These are phyloP conservation scores for Acronicta aceris DNA, from an alignment of 2,888 invertebrate species.

Conservation along the genomic window DNA sequence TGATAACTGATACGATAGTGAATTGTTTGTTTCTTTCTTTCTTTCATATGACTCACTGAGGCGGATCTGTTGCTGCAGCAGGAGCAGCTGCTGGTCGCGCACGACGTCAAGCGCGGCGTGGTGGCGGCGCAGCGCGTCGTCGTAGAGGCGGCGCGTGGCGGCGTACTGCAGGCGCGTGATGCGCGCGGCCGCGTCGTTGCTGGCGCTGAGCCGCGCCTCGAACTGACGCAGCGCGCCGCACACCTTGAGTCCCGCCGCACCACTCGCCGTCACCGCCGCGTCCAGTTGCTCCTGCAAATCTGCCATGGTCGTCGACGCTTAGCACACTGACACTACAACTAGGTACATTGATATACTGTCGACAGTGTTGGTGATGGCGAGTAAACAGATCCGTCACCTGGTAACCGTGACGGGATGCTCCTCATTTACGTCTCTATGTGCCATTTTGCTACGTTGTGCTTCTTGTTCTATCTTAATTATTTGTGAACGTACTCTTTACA, in stretches of 20 bases:
- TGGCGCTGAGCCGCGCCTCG: conserved; percentile 63
- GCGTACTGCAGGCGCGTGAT: conserved; percentile 86
- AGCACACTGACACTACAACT: no score
- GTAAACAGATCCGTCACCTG: no score
- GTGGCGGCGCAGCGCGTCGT: conserved; percentile 86
- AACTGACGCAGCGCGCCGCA: conserved; percentile 88
- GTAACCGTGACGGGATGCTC: no score
- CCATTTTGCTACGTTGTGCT: no score
- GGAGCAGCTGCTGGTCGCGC: conserved; percentile 84
- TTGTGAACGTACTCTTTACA: no score
- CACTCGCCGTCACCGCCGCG: conserved; percentile 85
- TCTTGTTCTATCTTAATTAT: no score
- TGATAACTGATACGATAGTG: no score
- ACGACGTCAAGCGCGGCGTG: conserved; percentile 86
- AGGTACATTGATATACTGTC: no score
- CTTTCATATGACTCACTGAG: conserved; percentile 85
- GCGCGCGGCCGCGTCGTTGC: conserved; percentile 80
- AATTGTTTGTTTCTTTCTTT: no score
- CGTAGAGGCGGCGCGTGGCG: conserved; percentile 81
- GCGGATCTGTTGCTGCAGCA: conserved; percentile 88
- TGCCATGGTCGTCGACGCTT: conserved; percentile 59
- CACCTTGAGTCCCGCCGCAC: conserved; percentile 85
- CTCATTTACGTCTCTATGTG: no score
- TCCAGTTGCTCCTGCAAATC: conserved; percentile 91
- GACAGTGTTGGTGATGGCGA: no score